Base-by-base conservation (phyloP, 2,888 invertebrate species). In the Tenthredo notha region DNA sequence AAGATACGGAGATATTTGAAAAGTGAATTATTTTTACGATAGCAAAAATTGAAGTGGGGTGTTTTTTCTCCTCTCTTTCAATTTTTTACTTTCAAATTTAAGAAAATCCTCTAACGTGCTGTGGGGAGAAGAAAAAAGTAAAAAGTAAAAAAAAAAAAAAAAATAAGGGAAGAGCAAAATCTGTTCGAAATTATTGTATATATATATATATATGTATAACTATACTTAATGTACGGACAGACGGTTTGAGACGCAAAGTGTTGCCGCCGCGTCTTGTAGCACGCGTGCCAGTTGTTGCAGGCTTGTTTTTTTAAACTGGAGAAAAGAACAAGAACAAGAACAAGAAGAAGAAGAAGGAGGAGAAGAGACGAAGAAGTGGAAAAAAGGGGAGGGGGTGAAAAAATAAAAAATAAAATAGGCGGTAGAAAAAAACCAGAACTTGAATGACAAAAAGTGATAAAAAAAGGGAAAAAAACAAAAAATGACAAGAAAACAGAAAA, bases 251-350 rank as follows among this genome's bases (percentile, higher is more conserved):
- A 25, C 25, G 58, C 40, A 83, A 83, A 83, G 67, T 43, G 67
- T 83, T 50, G 83, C 83, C 83, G 83, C 83, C 83, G 83, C 86
- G n/a, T n/a, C 6, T 18, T 18, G 54, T 89, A 6, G 89, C 87
- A 89, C 89, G 77, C 70, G 85, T 82, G 85, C 61, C 82, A 77
- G 67, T 67, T 47, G 83, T 70, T 67, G n/a, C 33, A 9, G 61
- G 80, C 40, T 40, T 40, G 40, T 80, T n/a, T 54, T 50, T 54
- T 78, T 9, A 58, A 21, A 54, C 29, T 4, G 2, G 12, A 18
- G 29, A 54, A 40, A 84, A 61, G 29, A n/a, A n/a, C n/a, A n/a
- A n/a, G n/a, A n/a, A n/a, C 2, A 33, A 1, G 54, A 47, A 58
- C 25, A 40, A 43, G 21, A 75, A 58, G 47, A 58, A 84, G 29